These are phyloP conservation scores for Drosophila merina DNA, from an alignment of 2,888 invertebrate genomes.

Conservation along the genomic window DNA sequence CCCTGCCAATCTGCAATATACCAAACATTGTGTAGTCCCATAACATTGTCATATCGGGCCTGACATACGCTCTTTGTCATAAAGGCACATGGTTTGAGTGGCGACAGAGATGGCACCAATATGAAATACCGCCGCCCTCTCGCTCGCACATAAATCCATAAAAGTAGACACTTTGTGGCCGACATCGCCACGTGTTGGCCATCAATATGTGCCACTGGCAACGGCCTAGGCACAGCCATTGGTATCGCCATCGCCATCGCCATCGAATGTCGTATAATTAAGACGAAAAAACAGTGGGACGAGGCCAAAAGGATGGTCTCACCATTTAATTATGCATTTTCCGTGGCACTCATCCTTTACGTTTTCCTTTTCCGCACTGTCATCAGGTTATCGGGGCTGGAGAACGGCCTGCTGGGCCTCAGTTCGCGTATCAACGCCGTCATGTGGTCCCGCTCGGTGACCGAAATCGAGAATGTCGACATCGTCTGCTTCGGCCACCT, in stretches of 20 bases:
- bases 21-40: conserved; percentile 18
- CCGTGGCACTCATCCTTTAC: conserved; percentile 11
- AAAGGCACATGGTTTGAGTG: conserved; percentile 20
- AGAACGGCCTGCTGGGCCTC: conserved; percentile 92
- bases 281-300: conserved; percentile 1
- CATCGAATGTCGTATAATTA: conserved; percentile 43
- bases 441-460: conserved; percentile 84
- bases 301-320: background rate
- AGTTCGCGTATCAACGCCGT: conserved; percentile 86
- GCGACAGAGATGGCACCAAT: conserved; percentile 15
- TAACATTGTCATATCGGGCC: conserved; percentile 41
- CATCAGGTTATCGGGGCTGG: conserved; percentile 91
- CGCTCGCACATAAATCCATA: conserved; percentile 47
- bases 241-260: background rate
- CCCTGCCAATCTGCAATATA: conserved; percentile 17
- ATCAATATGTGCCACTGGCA: conserved; percentile 14
- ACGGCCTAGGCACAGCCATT: background rate
- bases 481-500: conserved; percentile 92
- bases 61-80: conserved; percentile 48
- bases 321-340: conserved; percentile 55
- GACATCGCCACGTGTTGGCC: conserved; percentile 47
- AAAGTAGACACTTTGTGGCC: conserved; percentile 47
- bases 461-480: conserved; percentile 86
- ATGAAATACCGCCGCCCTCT: conserved; percentile 8
- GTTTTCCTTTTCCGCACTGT: conserved; percentile 2